phyloP scores from a whole-genome alignment of 2,888 invertebrate species.

The Epinotia brunnichana region DNA sequence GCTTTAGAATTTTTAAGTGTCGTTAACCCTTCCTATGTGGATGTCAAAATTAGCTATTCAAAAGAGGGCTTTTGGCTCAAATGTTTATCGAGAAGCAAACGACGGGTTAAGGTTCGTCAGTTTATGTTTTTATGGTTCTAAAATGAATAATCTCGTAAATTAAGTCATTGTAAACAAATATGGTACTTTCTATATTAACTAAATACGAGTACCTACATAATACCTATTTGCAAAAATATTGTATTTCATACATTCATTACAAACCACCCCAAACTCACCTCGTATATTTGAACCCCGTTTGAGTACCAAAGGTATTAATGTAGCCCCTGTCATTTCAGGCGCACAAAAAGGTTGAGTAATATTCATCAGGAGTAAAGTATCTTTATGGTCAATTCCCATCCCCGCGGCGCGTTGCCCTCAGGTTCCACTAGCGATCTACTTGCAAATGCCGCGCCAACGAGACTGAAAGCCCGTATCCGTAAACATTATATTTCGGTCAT shows the following conservation, averaged over 20 bases:
- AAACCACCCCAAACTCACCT: background rate
- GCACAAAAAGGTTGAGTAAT: constrained; percentile 40
- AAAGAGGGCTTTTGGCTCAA: too few species aligned
- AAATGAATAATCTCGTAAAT: background rate
- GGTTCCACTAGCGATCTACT: constrained; percentile 33
- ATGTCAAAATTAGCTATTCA: too few species aligned
- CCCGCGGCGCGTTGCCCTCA: constrained; percentile 23
- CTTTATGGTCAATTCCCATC: constrained; percentile 32
- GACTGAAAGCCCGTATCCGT: constrained; percentile 63
- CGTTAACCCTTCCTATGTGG: too few species aligned
- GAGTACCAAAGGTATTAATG: constrained; percentile 8
- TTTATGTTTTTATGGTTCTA: too few species aligned
- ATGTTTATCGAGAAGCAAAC: too few species aligned
- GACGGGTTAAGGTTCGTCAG: too few species aligned
- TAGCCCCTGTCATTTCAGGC: constrained; percentile 14
- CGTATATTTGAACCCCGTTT: background rate
- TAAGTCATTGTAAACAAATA: background rate
- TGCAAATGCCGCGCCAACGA: constrained; percentile 50
- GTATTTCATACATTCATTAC: background rate
- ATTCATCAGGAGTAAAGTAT: constrained; percentile 37
- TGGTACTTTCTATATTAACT: too few species aligned
- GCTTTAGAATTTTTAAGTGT: too few species aligned
- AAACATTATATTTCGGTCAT: constrained; percentile 70
- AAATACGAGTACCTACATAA: background rate
- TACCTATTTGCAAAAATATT: background rate